Evolutionary conservation across 2,888 invertebrate genomes (phyloP).

Genomic region (Automeris io): DNA sequence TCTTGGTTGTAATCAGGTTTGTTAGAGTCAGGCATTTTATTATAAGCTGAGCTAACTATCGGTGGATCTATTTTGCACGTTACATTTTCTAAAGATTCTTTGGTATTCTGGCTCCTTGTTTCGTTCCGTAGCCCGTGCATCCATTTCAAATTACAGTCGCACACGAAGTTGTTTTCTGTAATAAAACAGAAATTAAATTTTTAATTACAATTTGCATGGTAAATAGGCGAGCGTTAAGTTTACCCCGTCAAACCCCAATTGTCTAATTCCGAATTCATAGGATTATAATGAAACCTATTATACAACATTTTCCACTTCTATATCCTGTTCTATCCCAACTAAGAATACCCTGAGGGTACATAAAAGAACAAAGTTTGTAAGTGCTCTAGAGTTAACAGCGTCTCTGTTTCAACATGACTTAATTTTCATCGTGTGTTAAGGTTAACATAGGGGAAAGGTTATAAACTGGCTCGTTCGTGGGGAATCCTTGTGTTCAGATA

Average conservation of each 20-base stretch:
- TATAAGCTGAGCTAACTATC: conserved; percentile 65
- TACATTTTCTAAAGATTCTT: conserved; percentile 81
- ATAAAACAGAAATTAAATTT: conserved; percentile 26
- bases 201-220: neutral
- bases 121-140: conserved; percentile 85
- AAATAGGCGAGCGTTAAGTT: conserved; percentile 5
- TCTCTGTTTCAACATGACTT: conserved; percentile 51
- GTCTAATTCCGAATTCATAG: conserved; percentile 22
- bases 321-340: conserved; percentile 27
- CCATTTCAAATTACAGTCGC: conserved; percentile 90
- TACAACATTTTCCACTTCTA: conserved; percentile 36
- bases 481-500: neutral
- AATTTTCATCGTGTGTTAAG: conserved; percentile 62
- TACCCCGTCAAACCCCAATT: conserved; percentile 9
- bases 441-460: conserved; percentile 45
- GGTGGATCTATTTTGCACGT: conserved; percentile 81
- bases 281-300: conserved; percentile 27
- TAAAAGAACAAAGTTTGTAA: conserved; percentile 59
- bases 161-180: conserved; percentile 89
- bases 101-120: conserved; percentile 83
- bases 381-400: conserved; percentile 54
- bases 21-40: conserved; percentile 54
- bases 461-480: conserved; percentile 31
- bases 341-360: conserved; percentile 53
- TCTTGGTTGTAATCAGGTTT: conserved; percentile 55